Percentiles rank a stretch among this genome's conserved stretches.
Evolutionary conservation across 1,140 invertebrate species (phyloP).

Genomic region (Philopotamus ludificatus): DNA sequence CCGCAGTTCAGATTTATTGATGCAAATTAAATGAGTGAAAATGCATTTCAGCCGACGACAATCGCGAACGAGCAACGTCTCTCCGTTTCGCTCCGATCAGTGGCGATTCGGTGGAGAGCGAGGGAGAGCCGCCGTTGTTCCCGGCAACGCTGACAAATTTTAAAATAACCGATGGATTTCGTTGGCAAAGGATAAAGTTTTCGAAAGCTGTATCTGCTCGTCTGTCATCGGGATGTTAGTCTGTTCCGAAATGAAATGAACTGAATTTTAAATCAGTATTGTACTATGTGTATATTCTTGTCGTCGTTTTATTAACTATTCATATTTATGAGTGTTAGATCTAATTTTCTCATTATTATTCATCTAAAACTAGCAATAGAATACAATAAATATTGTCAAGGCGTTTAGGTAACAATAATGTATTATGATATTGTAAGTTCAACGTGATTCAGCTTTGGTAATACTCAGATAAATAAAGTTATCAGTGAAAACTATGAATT

Average conservation of each 20-base stretch:
- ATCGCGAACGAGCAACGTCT: conserved; percentile 1
- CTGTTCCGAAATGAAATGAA: conserved; percentile 1
- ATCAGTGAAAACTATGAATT: no score
- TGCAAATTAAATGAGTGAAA: conserved; percentile 26
- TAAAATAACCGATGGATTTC: conserved; percentile 24
- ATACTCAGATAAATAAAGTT: no score
- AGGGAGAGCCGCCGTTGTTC: background rate
- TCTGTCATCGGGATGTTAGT: conserved; percentile 10
- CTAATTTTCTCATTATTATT: no score
- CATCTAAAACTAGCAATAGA: no score
- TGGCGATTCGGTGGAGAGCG: background rate
- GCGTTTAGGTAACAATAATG: no score
- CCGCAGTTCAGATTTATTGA: conserved; percentile 29
- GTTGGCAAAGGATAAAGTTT: conserved; percentile 21
- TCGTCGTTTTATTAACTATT: no score
- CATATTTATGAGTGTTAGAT: no score
- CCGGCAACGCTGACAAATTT: background rate
- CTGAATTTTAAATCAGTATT: no score
- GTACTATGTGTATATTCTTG: no score
- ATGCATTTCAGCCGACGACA: conserved; percentile 3
- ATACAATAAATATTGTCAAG: no score
- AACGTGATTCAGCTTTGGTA: no score
- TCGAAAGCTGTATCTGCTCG: background rate
- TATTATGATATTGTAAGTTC: no score
- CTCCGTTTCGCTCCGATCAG: background rate